phyloP scores from a whole-genome alignment of 1,140 invertebrate species.

The Calycopis cecrops region DNA sequence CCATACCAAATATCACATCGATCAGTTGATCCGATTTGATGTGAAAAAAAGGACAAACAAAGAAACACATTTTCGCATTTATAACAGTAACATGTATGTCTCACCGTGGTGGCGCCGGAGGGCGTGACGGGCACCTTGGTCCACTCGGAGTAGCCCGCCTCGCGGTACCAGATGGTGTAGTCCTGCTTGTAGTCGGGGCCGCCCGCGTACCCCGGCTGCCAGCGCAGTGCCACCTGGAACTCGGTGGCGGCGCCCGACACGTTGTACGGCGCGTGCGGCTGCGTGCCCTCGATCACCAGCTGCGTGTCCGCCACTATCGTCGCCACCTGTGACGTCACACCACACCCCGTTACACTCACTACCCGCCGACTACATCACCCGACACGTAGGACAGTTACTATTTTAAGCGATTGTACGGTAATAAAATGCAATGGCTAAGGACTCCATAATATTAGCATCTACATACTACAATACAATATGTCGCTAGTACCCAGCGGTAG shows the following conservation, averaged over 20 bases:
- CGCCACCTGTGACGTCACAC: conserved; percentile 78
- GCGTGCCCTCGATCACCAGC: conserved; percentile 95
- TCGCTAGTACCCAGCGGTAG: no score
- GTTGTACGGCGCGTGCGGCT: conserved; percentile 97
- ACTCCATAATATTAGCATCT: no score
- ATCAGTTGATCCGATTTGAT: no score
- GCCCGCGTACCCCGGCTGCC: conserved; percentile 96
- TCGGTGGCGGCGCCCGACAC: conserved; percentile 90
- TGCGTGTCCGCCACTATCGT: conserved; percentile 93
- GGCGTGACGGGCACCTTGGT: conserved; percentile 94
- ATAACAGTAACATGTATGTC: conserved; percentile 24
- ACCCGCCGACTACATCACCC: no score
- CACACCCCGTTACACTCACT: background rate
- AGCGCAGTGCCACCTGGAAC: conserved; percentile 91
- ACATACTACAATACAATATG: no score
- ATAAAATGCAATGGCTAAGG: no score
- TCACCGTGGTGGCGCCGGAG: conserved; percentile 85
- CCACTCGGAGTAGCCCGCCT: conserved; percentile 90
- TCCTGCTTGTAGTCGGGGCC: conserved; percentile 95
- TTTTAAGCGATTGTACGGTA: no score
- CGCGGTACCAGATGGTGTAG: conserved; percentile 94
- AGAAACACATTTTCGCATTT: no score
- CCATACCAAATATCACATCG: no score
- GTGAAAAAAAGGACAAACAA: no score
- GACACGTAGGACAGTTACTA: no score